A percentile compares a stretch with the other conserved stretches of the same genome.
phyloP scores from a whole-genome alignment of 2,113 vertebrate species.

The Phyllostomus discolor region DNA sequence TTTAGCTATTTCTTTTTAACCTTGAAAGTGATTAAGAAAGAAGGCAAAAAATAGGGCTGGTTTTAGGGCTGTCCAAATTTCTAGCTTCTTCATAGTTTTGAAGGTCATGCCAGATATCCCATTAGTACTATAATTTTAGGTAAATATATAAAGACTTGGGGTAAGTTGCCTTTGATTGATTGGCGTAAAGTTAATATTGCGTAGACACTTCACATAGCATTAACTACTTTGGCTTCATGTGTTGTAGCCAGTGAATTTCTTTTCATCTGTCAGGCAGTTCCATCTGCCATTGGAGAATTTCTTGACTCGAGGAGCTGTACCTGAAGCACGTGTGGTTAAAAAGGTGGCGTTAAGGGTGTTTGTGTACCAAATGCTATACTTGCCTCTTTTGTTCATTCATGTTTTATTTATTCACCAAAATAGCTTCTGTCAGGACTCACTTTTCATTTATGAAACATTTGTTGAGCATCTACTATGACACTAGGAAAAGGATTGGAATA shows the following conservation, averaged over 20 bases:
- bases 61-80: neutral
- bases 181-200: neutral
- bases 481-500: neutral
- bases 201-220: accelerated
- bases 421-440: neutral
- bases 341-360: too few relatives aligned
- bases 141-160: neutral
- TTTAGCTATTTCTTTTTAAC: neutral
- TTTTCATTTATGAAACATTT: neutral
- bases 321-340: neutral
- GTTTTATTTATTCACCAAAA: neutral
- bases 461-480: neutral
- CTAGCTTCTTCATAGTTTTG: neutral
- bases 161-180: neutral
- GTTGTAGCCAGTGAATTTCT: neutral
- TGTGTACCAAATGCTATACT: neutral
- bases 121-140: neutral
- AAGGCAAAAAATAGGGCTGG: neutral
- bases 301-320: neutral
- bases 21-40: neutral
- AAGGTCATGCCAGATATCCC: neutral
- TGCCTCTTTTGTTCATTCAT: neutral
- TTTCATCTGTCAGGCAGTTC: neutral
- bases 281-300: neutral
- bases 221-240: neutral